These are phyloP conservation scores for Lasioglossum malachurum DNA, from an alignment of 2,888 invertebrate species.

Conservation along the genomic window DNA sequence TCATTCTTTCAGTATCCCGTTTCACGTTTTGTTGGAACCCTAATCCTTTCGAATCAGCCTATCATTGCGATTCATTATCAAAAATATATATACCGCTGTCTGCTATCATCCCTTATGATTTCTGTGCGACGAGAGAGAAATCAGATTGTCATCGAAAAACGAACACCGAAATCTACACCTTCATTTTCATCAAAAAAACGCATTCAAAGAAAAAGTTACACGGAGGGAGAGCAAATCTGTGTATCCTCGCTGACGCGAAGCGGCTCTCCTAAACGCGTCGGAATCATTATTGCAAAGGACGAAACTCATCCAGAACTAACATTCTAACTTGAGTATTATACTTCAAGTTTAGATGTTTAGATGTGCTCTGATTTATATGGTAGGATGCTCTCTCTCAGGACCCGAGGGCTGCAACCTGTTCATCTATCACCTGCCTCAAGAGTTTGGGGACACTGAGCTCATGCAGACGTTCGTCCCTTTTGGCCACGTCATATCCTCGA, in stretches of 20 bases:
- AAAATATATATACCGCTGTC: slow-evolving; percentile 10
- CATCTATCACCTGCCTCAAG: slow-evolving; percentile 99
- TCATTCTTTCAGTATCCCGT: not conserved
- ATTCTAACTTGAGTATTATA: slow-evolving; percentile 85
- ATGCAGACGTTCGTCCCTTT: slow-evolving; percentile 99
- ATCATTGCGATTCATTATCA: slow-evolving; percentile 25
- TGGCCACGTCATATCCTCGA: slow-evolving; percentile 99
- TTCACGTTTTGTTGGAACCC: slow-evolving; percentile 2
- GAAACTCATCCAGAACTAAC: slow-evolving; percentile 81
- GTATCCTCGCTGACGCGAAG: slow-evolving; percentile 31
- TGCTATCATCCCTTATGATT: slow-evolving; percentile 41
- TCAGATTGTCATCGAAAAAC: slow-evolving; percentile 60
- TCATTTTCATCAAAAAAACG: slow-evolving; percentile 63
- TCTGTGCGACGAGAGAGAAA: slow-evolving; percentile 66
- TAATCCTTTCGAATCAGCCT: not conserved
- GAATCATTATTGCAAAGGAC: slow-evolving; percentile 68
- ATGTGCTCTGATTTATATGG: slow-evolving; percentile 85
- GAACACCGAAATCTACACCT: slow-evolving; percentile 60
- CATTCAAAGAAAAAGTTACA: slow-evolving; percentile 40
- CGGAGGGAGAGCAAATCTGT: slow-evolving; percentile 3
- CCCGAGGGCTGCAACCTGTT: slow-evolving; percentile 99
- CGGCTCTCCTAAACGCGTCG: slow-evolving; percentile 58
- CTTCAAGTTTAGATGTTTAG: slow-evolving; percentile 85
- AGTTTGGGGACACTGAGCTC: slow-evolving; percentile 99
- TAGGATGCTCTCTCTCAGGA: slow-evolving; percentile 98